These are phyloP conservation scores for Rhodeus uyekii DNA, from an alignment of 2,797 vertebrate genomes.

Conservation along the genomic window DNA sequence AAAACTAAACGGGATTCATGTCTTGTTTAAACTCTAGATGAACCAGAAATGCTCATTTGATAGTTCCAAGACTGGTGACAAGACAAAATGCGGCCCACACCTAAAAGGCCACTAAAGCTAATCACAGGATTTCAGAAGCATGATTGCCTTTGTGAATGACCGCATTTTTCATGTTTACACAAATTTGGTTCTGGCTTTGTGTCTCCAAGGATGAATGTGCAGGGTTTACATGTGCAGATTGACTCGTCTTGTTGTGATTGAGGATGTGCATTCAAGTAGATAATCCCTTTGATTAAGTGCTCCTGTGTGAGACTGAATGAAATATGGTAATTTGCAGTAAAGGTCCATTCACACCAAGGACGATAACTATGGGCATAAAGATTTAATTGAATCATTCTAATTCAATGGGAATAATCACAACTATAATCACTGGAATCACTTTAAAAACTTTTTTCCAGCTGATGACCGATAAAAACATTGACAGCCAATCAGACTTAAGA, in stretches of 20 bases:
- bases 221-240: not conserved
- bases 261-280: not conserved
- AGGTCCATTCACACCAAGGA: not conserved
- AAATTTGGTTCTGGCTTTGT: not conserved
- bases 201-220: conserved; percentile 9
- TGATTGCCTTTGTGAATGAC: conserved; percentile 9
- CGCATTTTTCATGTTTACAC: conserved; percentile 31
- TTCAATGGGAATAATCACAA: not conserved
- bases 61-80: conserved; percentile 33
- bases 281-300: not conserved
- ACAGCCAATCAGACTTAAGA: not conserved
- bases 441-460: not conserved
- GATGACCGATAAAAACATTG: not conserved
- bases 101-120: conserved; percentile 17
- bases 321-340: conserved; percentile 14
- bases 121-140: conserved; percentile 28
- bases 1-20: conserved; percentile 47
- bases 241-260: conserved; percentile 5
- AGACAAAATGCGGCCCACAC: not conserved
- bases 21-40: conserved; percentile 51
- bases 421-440: not conserved
- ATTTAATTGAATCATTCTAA: not conserved
- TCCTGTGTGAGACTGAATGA: not conserved
- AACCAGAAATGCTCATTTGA: conserved; percentile 41
- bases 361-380: not conserved